Evolutionary conservation across 2,113 vertebrate genomes (phyloP), one percentile per base, ranked within the genome.

Genomic region (Hyaena hyaena): DNA sequence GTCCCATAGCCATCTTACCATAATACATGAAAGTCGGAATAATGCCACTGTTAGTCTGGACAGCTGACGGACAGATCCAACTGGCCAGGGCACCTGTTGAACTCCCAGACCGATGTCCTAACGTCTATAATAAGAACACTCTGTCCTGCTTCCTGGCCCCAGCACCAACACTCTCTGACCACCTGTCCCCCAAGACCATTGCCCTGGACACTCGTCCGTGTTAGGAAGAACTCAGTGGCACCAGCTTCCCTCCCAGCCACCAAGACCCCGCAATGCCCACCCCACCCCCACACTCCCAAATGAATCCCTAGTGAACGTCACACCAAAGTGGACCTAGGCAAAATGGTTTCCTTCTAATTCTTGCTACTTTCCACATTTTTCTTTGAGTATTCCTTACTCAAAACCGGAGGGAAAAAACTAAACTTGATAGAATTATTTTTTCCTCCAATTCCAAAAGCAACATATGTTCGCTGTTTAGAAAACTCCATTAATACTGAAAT

Each of bases 31-130:
- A 71, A 23, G 48, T 43, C 39, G 88, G 65, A 94, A 68, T 58
- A 69, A 89, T 3, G 63, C 65, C 45, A 84, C 73, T 92, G 15
- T 68, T 63, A n/a, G 66, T 83, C 55, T 74, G 83, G 33, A 92
- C 74, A 94, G 90, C 69, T 96, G 95, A 98, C 45, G 92, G 95
- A 92, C 97, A 94, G 83, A 90, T 71, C 77, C 97, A 97, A 61
- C 80, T 96, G 97, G 77, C 45, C 4, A 0, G 24, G 33, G 45
- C 95, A 98, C 92, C 95, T 98, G 96, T 55, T 95, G 88, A 97
- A 90, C 87, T 96, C 88, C 61, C 8, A 0, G 77, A 90, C 87
- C 15, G 0, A 80, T 17, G 93, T 95, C 85, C 95, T 86, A 21
- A 86, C 82, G 50, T 66, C 86, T 96, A 83, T 83, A 88, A 87